A percentile compares a stretch with the other conserved stretches of the same genome.
phyloP scores from a whole-genome alignment of 2,113 vertebrate species.

The Clarias batrachus region DNA sequence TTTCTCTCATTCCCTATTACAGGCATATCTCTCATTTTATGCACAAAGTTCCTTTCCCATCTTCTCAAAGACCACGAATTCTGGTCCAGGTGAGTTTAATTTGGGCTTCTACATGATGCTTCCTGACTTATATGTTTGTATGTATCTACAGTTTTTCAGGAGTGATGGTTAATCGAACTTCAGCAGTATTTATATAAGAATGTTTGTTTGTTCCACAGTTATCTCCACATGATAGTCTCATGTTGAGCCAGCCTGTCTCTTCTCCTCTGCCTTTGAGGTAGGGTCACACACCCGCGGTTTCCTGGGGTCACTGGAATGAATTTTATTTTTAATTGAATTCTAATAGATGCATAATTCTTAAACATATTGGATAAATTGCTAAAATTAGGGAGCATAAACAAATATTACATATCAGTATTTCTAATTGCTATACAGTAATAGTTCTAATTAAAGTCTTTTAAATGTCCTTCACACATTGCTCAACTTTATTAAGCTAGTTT shows the following conservation, averaged over 20 bases:
- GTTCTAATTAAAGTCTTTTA: background rate
- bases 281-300: conserved; percentile 56
- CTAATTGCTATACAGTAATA: background rate
- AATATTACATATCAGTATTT: background rate
- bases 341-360: background rate
- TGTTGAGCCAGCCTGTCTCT: conserved; percentile 96
- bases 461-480: no score
- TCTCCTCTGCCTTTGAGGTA: conserved; percentile 94
- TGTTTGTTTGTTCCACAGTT: conserved; percentile 73
- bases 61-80: conserved; percentile 92
- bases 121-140: background rate
- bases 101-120: background rate
- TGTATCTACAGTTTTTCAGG: background rate
- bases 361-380: background rate
- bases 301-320: background rate
- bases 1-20: conserved; percentile 51
- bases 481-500: no score
- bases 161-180: background rate
- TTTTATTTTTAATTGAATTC: background rate
- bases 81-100: conserved; percentile 86
- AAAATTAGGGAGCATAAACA: background rate
- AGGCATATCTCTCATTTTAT: conserved; percentile 98
- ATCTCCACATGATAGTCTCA: conserved; percentile 94
- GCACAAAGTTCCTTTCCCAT: conserved; percentile 96
- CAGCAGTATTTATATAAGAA: background rate